Evolutionary conservation across 2,888 invertebrate genomes (phyloP).

Genomic region (Apotomis capreana): DNA sequence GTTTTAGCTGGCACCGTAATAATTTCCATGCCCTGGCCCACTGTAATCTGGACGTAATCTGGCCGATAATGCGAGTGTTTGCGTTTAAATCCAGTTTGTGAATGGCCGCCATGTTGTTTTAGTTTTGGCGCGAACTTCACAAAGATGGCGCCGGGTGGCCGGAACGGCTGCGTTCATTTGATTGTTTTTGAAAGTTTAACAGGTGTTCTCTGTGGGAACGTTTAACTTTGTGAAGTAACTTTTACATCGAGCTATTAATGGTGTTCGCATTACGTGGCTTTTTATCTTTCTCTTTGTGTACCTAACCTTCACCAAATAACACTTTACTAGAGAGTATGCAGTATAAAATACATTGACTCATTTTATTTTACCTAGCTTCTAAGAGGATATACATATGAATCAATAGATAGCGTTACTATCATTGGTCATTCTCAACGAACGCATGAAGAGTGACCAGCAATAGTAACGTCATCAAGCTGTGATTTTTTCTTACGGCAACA

Average conservation of each 20-base stretch:
- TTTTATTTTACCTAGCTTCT: too few relatives aligned
- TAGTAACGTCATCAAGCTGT: too few relatives aligned
- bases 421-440: too few relatives aligned
- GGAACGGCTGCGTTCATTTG: slow-evolving; percentile 55
- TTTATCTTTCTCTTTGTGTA: slow-evolving; percentile 4
- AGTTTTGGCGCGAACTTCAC: slow-evolving; percentile 73
- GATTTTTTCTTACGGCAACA: too few relatives aligned
- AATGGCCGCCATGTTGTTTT: slow-evolving; percentile 67
- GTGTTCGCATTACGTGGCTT: slow-evolving; percentile 7
- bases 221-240: slow-evolving; percentile 40
- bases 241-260: slow-evolving; percentile 33
- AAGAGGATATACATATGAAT: too few relatives aligned
- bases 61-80: slow-evolving; percentile 79
- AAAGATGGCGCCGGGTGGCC: slow-evolving; percentile 67
- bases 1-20: slow-evolving; percentile 80
- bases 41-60: slow-evolving; percentile 83
- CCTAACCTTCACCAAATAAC: slow-evolving; percentile 19
- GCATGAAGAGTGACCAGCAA: too few relatives aligned
- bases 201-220: slow-evolving; percentile 41
- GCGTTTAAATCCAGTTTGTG: slow-evolving; percentile 73
- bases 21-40: slow-evolving; percentile 75
- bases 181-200: slow-evolving; percentile 50
- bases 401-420: too few relatives aligned
- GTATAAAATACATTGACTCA: too few relatives aligned
- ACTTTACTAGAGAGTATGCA: background rate